Percentiles rank a stretch among this genome's conserved stretches.
phyloP scores from a whole-genome alignment of 2,113 vertebrate genomes.

The Pitta sordida region DNA sequence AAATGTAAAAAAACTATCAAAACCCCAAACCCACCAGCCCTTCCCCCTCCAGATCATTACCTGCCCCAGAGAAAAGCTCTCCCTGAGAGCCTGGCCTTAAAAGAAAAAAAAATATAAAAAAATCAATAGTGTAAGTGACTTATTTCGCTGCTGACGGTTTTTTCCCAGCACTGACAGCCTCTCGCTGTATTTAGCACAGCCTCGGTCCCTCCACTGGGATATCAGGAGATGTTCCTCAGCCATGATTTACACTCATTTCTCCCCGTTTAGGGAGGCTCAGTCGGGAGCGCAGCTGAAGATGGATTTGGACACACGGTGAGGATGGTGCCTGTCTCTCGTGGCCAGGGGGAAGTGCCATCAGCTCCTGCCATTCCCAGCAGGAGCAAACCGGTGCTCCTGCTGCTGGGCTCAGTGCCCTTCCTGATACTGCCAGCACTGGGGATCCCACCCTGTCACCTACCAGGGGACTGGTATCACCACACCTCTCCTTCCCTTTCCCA shows the following conservation, averaged over 20 bases:
- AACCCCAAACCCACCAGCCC: background rate
- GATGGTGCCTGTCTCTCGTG: fast-evolving
- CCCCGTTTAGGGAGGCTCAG: background rate
- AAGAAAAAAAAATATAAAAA: background rate
- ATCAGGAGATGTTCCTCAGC: background rate
- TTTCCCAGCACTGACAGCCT: background rate
- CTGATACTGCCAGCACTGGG: background rate
- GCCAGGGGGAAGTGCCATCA: background rate
- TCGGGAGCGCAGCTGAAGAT: background rate
- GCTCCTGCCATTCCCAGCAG: background rate
- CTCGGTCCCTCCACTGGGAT: background rate
- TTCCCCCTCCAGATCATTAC: background rate
- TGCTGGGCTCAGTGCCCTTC: background rate
- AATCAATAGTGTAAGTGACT: background rate
- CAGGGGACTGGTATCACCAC: fast-evolving
- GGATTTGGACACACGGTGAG: background rate
- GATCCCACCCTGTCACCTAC: background rate
- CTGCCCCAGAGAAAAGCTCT: background rate
- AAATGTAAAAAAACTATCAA: background rate
- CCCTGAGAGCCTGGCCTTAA: background rate
- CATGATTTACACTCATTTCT: background rate
- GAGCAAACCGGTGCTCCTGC: background rate
- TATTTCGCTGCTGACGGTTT: background rate
- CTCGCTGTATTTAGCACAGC: background rate
- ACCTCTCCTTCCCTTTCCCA: background rate